A percentile compares a stretch with the other conserved stretches of the same genome.
phyloP scores from a whole-genome alignment of 92 coral and sea anemone species.

The Hydrozoanthus gracilis region DNA sequence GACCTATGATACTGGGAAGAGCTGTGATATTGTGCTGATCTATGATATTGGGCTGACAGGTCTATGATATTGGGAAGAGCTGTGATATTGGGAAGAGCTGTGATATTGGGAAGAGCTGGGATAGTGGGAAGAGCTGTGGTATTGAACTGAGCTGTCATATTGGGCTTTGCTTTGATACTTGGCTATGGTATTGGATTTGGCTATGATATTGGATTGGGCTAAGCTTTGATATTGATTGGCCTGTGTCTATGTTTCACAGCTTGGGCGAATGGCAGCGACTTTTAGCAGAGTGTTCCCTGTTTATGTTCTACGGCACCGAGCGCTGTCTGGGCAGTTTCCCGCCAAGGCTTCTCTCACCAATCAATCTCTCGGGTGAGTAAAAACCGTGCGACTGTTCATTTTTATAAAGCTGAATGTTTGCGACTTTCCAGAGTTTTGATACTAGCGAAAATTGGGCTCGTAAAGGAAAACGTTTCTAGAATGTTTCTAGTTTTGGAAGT shows the following conservation, averaged over 20 bases:
- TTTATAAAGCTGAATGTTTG: background rate
- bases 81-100: too few species aligned
- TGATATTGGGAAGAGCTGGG: too few species aligned
- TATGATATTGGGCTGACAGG: too few species aligned
- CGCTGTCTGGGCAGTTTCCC: conserved; percentile 89
- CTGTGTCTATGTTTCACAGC: conserved; percentile 41
- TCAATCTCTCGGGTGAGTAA: conserved; percentile 77
- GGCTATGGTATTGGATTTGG: too few species aligned
- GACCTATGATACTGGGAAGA: too few species aligned
- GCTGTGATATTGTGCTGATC: too few species aligned
- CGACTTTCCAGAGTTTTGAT: background rate
- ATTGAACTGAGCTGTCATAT: background rate
- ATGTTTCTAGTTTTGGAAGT: too few species aligned
- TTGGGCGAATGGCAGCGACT: conserved; percentile 92
- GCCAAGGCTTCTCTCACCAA: conserved; percentile 83
- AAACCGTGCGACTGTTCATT: background rate
- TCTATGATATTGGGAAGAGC: too few species aligned
- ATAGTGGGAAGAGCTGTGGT: too few species aligned
- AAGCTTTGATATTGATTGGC: background rate
- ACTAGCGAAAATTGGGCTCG: too few species aligned
- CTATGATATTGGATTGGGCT: too few species aligned
- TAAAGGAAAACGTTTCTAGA: too few species aligned
- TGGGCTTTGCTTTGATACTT: background rate
- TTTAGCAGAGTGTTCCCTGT: conserved; percentile 77
- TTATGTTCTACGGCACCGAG: conserved; percentile 92